Percentiles rank a stretch among this genome's conserved stretches.
Evolutionary conservation across 2,113 vertebrate genomes (phyloP).

Genomic region (Amphiprion percula): DNA sequence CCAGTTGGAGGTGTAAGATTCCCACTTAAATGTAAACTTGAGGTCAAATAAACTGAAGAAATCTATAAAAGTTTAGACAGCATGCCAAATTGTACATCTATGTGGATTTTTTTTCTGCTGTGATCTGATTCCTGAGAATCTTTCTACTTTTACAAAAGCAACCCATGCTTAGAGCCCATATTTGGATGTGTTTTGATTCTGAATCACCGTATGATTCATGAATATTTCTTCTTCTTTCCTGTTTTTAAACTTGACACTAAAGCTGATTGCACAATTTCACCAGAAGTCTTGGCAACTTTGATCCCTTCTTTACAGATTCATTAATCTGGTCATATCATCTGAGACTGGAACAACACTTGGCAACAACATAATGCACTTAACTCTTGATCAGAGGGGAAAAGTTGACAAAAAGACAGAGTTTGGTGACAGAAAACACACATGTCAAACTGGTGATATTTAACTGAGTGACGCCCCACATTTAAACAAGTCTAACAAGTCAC

Average conservation of each 20-base stretch:
- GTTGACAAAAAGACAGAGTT: constrained; percentile 28
- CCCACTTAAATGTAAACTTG: no score
- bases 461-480: constrained; percentile 3
- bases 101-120: no score
- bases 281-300: background rate
- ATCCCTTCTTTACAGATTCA: constrained; percentile 24
- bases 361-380: constrained; percentile 34
- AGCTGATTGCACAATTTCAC: background rate
- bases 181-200: background rate
- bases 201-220: background rate
- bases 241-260: constrained; percentile 27
- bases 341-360: constrained; percentile 41
- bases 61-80: no score
- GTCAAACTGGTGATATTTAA: constrained; percentile 31
- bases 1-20: no score
- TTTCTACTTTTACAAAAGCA: background rate
- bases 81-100: no score
- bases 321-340: constrained; percentile 49
- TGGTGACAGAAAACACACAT: constrained; percentile 54
- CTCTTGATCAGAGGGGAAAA: constrained; percentile 21
- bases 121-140: no score
- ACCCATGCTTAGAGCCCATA: background rate
- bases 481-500: background rate
- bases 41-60: no score
- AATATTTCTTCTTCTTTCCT: background rate